Evolutionary conservation across 2,888 invertebrate species (phyloP).

Genomic region (Rotaria magnacalcarata): DNA sequence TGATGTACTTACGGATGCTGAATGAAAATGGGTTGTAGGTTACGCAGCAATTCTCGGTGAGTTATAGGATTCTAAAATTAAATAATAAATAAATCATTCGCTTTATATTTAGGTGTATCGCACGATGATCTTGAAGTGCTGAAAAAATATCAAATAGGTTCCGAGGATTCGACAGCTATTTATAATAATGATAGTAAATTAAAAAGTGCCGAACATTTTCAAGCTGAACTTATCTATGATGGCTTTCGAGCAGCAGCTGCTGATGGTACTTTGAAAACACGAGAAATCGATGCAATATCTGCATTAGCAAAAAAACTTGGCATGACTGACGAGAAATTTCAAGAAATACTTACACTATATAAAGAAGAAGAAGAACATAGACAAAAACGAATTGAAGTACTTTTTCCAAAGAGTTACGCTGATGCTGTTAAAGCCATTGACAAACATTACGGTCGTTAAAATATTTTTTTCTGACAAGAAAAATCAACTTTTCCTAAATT

Average conservation of each 20-base stretch:
- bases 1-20: not conserved
- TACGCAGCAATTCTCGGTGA: not conserved
- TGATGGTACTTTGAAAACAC: not conserved
- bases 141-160: not conserved
- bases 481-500: too few relatives aligned
- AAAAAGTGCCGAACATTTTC: not conserved
- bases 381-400: not conserved
- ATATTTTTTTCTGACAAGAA: too few relatives aligned
- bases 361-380: not conserved
- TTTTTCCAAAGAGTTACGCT: not conserved
- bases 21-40: not conserved
- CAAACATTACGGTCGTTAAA: not conserved
- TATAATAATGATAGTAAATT: not conserved
- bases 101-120: not conserved
- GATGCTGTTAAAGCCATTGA: not conserved
- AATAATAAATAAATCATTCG: not conserved
- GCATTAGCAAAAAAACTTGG: conserved; percentile 24
- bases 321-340: not conserved
- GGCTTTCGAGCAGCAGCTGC: conserved; percentile 24
- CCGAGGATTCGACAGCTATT: not conserved
- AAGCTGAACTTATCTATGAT: not conserved
- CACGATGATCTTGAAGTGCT: not conserved
- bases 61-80: not conserved
- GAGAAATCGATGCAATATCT: not conserved
- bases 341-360: not conserved